phyloP scores from a whole-genome alignment of 2,797 vertebrate species.

The Sebastes variabilis region DNA sequence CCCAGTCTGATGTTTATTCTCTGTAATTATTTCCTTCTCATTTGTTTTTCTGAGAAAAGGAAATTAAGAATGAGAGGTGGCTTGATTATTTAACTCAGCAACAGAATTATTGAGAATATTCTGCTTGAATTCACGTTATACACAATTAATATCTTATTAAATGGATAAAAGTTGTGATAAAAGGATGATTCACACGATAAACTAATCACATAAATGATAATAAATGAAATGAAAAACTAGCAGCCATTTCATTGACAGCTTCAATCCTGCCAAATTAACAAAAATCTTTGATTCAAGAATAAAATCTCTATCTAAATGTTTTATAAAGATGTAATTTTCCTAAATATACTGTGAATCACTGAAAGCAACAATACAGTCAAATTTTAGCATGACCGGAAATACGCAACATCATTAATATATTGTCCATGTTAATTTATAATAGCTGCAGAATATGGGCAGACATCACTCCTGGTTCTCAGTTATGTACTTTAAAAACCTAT shows the following conservation, averaged over 20 bases:
- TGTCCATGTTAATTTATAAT: slow-evolving; percentile 44
- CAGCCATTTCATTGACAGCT: slow-evolving; percentile 11
- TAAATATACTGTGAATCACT: slow-evolving; percentile 4
- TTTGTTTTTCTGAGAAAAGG: slow-evolving; percentile 56
- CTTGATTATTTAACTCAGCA: slow-evolving; percentile 29
- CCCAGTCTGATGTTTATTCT: slow-evolving; percentile 85
- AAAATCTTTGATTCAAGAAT: slow-evolving; percentile 6
- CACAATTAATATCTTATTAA: neutral
- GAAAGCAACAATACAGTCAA: slow-evolving; percentile 14
- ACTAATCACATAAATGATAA: slow-evolving; percentile 4
- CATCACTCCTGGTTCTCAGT: slow-evolving; percentile 11
- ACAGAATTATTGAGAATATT: slow-evolving; percentile 5
- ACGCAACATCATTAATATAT: slow-evolving; percentile 40
- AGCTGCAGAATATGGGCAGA: slow-evolving; percentile 33
- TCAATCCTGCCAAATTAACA: neutral
- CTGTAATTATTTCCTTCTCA: slow-evolving; percentile 60
- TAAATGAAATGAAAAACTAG: slow-evolving; percentile 18
- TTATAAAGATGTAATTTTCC: neutral
- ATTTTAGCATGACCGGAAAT: slow-evolving; percentile 28
- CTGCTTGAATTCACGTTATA: neutral
- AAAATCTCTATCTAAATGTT: slow-evolving; percentile 14
- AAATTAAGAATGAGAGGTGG: slow-evolving; percentile 47
- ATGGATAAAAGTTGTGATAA: neutral
- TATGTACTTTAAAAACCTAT: slow-evolving; percentile 8
- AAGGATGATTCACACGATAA: slow-evolving; percentile 4